Percentiles rank a stretch among this genome's conserved stretches.
Conservation (phyloP, 2,888 invertebrate species). For the Choristoneura rosaceana region DNA sequence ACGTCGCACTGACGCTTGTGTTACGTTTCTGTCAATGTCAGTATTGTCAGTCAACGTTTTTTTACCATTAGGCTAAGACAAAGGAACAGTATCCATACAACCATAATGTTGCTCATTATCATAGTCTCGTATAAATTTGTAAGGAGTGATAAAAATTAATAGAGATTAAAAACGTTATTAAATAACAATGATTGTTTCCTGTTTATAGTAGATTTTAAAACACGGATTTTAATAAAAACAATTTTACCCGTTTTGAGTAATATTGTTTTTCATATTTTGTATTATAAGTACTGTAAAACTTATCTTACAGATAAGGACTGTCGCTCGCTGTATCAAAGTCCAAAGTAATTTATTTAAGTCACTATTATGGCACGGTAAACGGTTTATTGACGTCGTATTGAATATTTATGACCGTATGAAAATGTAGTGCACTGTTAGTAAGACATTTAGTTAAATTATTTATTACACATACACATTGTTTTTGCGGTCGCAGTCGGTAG, state of each 20-base stretch:
- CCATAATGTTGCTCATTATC: background rate
- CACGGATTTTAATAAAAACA: too few species aligned
- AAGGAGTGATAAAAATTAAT: too few species aligned
- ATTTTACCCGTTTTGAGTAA: too few species aligned
- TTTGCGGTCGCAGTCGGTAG: background rate
- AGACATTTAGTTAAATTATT: background rate
- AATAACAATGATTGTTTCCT: too few species aligned
- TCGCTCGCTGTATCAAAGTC: background rate
- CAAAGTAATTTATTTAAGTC: background rate
- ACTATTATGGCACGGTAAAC: background rate
- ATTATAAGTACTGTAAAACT: background rate
- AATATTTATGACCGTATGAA: background rate
- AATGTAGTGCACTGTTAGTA: background rate
- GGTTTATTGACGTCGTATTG: background rate
- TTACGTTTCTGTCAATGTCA: constrained; percentile 3
- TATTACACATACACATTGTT: background rate
- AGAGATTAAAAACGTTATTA: too few species aligned
- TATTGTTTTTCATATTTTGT: too few species aligned
- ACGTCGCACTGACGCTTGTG: background rate
- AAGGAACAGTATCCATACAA: background rate
- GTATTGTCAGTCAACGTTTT: background rate
- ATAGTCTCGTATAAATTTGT: too few species aligned
- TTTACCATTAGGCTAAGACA: background rate
- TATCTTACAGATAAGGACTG: background rate
- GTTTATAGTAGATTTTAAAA: too few species aligned